Percentiles rank a stretch among this genome's conserved stretches.
phyloP scores from a whole-genome alignment of 2,113 vertebrate genomes.

The Mastomys natalensis region DNA sequence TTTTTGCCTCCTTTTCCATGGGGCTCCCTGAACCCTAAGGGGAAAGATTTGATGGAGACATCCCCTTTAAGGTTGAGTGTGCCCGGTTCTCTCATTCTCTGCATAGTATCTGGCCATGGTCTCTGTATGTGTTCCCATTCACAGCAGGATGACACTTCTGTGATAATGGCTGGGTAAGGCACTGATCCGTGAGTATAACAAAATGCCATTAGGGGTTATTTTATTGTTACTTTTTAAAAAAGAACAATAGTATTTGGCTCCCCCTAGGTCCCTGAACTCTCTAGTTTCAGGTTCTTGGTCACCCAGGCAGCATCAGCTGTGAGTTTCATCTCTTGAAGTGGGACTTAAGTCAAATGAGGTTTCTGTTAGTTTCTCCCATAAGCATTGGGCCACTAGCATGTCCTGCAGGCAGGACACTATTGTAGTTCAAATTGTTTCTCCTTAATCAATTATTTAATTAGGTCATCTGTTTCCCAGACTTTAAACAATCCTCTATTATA shows the following conservation, averaged over 20 bases:
- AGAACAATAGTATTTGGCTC: background rate
- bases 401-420: background rate
- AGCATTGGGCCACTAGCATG: background rate
- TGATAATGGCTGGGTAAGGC: background rate
- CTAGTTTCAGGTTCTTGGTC: background rate
- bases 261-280: background rate
- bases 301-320: background rate
- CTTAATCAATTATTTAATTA: background rate
- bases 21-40: background rate
- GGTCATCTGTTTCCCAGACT: background rate
- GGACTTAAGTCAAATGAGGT: background rate
- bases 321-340: background rate
- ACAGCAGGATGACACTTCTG: background rate
- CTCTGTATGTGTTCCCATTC: background rate
- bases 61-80: background rate
- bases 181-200: background rate
- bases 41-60: background rate
- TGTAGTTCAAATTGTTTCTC: background rate
- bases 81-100: background rate
- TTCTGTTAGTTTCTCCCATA: background rate
- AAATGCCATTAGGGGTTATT: background rate
- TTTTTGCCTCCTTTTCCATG: background rate
- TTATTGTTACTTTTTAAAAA: background rate
- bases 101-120: background rate
- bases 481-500: background rate